Conservation (phyloP, 2,113 vertebrate genomes). For the Phalacrocorax aristotelis region DNA sequence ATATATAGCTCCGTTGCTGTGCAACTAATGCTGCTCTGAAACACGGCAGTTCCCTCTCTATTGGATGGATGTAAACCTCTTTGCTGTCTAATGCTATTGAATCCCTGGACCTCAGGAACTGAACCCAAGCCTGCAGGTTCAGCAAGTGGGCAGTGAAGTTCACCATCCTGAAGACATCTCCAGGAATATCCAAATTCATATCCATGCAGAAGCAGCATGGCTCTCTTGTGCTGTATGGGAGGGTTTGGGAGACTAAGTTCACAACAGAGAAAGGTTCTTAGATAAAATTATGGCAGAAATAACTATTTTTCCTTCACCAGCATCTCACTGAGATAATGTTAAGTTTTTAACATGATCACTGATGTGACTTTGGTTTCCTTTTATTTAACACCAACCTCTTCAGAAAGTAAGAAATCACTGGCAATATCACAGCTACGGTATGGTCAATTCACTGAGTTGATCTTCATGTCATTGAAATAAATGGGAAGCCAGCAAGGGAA, state of each 20-base stretch:
- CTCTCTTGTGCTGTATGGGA: background rate
- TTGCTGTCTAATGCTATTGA: slow-evolving; percentile 30
- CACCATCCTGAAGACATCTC: background rate
- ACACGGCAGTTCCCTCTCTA: background rate
- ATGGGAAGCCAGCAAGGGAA: background rate
- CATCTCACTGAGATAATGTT: background rate
- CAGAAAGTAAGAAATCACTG: background rate
- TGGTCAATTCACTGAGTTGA: background rate
- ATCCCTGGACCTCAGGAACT: background rate
- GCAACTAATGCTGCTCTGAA: slow-evolving; percentile 47
- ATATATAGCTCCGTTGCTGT: slow-evolving; percentile 19
- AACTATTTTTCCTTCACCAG: background rate
- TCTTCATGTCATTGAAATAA: background rate
- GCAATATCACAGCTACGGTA: background rate
- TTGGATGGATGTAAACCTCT: slow-evolving; percentile 30
- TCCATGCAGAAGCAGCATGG: background rate
- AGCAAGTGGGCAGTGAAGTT: background rate
- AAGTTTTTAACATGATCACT: background rate
- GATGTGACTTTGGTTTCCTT: background rate
- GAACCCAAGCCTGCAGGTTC: background rate
- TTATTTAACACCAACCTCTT: background rate
- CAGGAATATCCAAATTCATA: background rate
- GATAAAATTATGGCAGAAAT: background rate
- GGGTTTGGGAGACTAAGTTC: background rate
- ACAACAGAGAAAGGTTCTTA: background rate